Percentiles rank a stretch among this genome's conserved stretches.
phyloP scores from a whole-genome alignment of 2,113 vertebrate species.

The Pterophyllum scalare region DNA sequence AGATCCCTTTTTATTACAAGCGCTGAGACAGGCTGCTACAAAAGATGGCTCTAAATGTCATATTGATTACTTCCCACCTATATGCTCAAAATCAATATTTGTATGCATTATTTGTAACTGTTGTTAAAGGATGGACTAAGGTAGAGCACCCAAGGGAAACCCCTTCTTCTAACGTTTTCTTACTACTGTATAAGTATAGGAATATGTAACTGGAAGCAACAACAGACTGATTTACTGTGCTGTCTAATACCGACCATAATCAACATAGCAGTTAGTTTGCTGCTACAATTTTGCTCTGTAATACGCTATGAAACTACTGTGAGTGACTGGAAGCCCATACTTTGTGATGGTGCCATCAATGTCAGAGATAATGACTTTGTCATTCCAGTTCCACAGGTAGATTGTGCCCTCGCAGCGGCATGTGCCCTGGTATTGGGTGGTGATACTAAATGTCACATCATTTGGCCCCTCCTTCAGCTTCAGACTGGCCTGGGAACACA shows the following conservation, averaged over 20 bases:
- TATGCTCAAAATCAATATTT: neutral
- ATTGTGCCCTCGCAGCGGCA: conserved; percentile 97
- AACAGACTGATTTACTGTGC: neutral
- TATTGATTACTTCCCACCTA: neutral
- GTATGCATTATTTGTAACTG: neutral
- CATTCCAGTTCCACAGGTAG: conserved; percentile 98
- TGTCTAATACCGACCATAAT: neutral
- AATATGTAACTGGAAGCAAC: neutral
- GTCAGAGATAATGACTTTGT: conserved; percentile 96
- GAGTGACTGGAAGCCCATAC: conserved; percentile 73
- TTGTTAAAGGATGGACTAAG: neutral
- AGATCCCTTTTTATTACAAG: neutral
- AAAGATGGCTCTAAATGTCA: neutral
- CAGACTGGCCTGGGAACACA: conserved; percentile 86
- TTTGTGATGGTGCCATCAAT: conserved; percentile 99
- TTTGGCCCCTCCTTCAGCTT: conserved; percentile 95
- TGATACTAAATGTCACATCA: conserved; percentile 96
- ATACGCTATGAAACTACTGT: neutral
- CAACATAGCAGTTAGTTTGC: neutral
- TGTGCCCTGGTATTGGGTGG: conserved; percentile 98
- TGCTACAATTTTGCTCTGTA: neutral
- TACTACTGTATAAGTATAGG: neutral
- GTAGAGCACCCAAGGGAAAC: neutral
- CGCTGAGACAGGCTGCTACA: neutral
- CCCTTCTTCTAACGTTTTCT: neutral